These are phyloP conservation scores for Lasioglossum leucozonium DNA, from an alignment of 2,888 invertebrate genomes.

Conservation along the genomic window DNA sequence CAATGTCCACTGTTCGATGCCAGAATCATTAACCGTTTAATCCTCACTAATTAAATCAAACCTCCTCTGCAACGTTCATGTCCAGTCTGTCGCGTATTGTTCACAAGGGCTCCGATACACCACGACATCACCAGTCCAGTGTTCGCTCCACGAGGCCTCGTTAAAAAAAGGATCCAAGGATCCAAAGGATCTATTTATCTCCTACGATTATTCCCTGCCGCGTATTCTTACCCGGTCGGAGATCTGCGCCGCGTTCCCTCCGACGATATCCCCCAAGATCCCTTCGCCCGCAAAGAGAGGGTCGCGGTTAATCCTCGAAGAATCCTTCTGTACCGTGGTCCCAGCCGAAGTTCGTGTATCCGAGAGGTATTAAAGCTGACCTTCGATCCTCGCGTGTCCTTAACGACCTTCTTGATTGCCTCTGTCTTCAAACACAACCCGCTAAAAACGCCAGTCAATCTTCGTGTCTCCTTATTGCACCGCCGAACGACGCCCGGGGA, in stretches of 20 bases:
- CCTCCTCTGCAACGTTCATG: neutral
- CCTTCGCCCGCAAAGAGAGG: slow-evolving; percentile 23
- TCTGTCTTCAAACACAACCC: neutral
- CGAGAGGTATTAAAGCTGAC: neutral
- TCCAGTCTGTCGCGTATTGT: neutral
- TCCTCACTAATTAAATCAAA: neutral
- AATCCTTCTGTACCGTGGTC: neutral
- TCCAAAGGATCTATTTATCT: slow-evolving; percentile 14
- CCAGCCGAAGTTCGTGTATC: neutral
- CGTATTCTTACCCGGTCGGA: neutral
- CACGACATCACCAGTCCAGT: neutral
- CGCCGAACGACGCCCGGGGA: neutral
- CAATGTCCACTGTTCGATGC: neutral
- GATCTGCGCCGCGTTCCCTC: slow-evolving; percentile 2
- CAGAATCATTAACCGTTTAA: neutral
- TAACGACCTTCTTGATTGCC: neutral
- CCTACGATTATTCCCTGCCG: slow-evolving; percentile 46
- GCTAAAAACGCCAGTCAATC: neutral
- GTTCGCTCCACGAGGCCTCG: neutral
- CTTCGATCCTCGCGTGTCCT: neutral
- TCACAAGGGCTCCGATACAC: neutral
- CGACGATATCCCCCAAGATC: slow-evolving; percentile 21
- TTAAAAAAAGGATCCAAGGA: slow-evolving; percentile 3
- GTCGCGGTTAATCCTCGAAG: slow-evolving; percentile 26
- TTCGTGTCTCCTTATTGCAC: neutral